Conservation (phyloP, 2,888 invertebrate species). For the Limnephilus auricula region DNA sequence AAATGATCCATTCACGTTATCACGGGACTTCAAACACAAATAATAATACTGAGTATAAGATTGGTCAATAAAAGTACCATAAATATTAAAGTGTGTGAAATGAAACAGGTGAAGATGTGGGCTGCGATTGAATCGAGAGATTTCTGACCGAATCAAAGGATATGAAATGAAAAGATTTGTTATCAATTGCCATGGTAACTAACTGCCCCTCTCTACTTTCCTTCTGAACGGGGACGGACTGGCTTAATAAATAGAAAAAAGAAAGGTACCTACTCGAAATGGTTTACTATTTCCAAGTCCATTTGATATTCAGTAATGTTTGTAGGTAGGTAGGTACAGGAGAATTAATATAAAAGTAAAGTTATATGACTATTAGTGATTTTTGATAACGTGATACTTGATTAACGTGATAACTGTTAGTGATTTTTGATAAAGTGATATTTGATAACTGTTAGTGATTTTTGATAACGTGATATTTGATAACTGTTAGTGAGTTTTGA, state of each 20-base stretch:
- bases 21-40: background rate
- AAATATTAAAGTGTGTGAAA: conserved; percentile 29
- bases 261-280: too few relatives aligned
- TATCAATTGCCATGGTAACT: background rate
- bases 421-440: too few relatives aligned
- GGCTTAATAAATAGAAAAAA: background rate
- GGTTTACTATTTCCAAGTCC: too few relatives aligned
- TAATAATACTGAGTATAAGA: conserved; percentile 4
- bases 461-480: too few relatives aligned
- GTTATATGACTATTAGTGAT: too few relatives aligned
- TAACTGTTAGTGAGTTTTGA: too few relatives aligned
- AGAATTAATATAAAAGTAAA: too few relatives aligned
- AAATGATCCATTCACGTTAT: background rate
- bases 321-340: too few relatives aligned
- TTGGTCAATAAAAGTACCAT: conserved; percentile 31
- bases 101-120: background rate
- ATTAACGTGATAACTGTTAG: too few relatives aligned
- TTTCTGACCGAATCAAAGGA: conserved; percentile 24
- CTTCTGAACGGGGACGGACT: background rate
- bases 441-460: too few relatives aligned
- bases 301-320: too few relatives aligned
- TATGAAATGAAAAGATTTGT: conserved; percentile 24
- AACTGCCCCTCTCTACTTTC: background rate
- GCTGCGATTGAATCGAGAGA: conserved; percentile 4
- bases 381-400: too few relatives aligned